Evolutionary conservation across 2,888 invertebrate species (phyloP), one percentile per base, ranked within the genome.

Genomic region (Callimorpha dominula): DNA sequence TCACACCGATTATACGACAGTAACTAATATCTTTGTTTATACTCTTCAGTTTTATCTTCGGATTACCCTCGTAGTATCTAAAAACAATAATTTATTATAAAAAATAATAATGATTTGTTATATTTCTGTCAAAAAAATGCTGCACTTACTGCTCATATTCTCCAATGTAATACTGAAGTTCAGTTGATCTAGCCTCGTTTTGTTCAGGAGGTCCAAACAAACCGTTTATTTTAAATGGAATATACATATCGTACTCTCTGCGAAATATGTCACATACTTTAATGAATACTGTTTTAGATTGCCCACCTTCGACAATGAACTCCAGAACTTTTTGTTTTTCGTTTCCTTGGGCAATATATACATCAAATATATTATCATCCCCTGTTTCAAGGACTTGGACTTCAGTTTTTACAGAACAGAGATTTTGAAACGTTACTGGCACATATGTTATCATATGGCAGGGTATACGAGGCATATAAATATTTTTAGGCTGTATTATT

Each of bases 191-290:
- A 46, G 85, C 64, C 9, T 57, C 52, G 83, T 89, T 82, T 83
- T 90, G 74, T 78, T 89, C 80, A 8, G 96, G 95, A 11, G 97
- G 97, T 0, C 97, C 97, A 67, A 97, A 81, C 63, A 97, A 86
- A 70, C 93, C 94, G 82, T 97, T 97, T 31, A 97, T 90, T 82
- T 96, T 91, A 74, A 96, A 93, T 0, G 97, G 97, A 70, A 97
- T 89, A 80, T 92, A 96, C 87, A 97, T 96, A 70, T 96, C 95
- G 83, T 96, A 96, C 75, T 96, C 96, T 77, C 94, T 89, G 68
- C 94, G 88, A 84, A 90, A 94, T 79, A 87, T 80, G 77, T 94
- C 94, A 77, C 73, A 88, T 17, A 95, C 89, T 90, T 92, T 94
- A 70, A 95, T 88, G 77, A 83, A 95, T 66, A 95, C 88, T 0